phyloP scores from a whole-genome alignment of 2,888 invertebrate genomes.

The Azorinus chamasolen region DNA sequence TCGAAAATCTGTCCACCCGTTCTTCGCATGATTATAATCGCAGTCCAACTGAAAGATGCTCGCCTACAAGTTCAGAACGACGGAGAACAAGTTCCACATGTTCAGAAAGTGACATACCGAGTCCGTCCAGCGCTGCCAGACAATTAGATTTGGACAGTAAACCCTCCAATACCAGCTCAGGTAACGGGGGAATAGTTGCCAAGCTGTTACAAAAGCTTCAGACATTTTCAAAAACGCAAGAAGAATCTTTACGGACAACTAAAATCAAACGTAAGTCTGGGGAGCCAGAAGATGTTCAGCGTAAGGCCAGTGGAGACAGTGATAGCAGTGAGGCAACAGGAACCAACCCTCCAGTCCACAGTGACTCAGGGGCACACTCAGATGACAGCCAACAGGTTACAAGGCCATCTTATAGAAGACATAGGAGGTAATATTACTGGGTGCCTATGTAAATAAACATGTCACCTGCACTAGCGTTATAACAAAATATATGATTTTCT shows the following conservation, averaged over 20 bases:
- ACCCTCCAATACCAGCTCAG: constrained; percentile 39
- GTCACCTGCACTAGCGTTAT: too few relatives aligned
- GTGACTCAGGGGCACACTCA: constrained; percentile 76
- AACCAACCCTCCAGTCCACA: constrained; percentile 59
- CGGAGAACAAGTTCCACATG: constrained; percentile 70
- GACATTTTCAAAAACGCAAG: constrained; percentile 74
- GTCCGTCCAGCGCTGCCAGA: constrained; percentile 53
- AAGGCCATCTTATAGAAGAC: constrained; percentile 68
- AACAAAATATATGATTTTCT: too few relatives aligned
- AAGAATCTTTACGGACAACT: constrained; percentile 64
- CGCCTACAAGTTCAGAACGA: constrained; percentile 67
- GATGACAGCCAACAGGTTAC: constrained; percentile 73
- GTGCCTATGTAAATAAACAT: too few relatives aligned
- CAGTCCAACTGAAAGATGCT: constrained; percentile 68
- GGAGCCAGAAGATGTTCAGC: constrained; percentile 41
- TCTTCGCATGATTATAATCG: constrained; percentile 60
- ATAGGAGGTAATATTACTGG: constrained; percentile 77
- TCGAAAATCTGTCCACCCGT: constrained; percentile 66
- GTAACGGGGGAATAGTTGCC: constrained; percentile 70
- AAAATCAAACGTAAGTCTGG: constrained; percentile 66
- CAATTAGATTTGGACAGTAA: constrained; percentile 69
- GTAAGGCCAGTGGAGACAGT: constrained; percentile 74
- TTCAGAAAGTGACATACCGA: constrained; percentile 72
- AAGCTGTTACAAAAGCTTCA: constrained; percentile 78
- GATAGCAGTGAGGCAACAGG: constrained; percentile 70